Base-by-base conservation (phyloP, 1,140 invertebrate species). In the Chymomyza costata region DNA sequence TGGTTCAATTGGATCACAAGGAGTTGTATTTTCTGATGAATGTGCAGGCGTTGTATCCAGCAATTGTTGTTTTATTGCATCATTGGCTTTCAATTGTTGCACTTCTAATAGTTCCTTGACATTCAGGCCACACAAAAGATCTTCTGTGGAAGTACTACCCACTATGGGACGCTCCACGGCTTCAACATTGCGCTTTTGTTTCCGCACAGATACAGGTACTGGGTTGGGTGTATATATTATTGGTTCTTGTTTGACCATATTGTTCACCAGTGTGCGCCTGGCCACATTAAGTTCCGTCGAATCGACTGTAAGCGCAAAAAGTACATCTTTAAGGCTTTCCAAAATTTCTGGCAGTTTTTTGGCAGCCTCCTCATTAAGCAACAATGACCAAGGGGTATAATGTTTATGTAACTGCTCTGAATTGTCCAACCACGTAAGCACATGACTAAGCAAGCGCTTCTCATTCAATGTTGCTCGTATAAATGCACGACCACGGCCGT, bases 301-400 rank as follows among this genome's bases (percentile, higher is more conserved):
- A 76, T 96, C 94, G 46, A 95, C 92, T 59, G 89, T 91, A 30
- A 96, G 90, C 7, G 95, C 94, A 87, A 96, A 96, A 38, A 96
- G 86, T 61, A 96, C 93, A 30, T 93, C 92, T 32, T 90, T 90
- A 37, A 96, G 86, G 40, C 92, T 93, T 85, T 92, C 92, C 34
- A 93, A 91, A 82, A 94, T 90, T 73, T 90, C 92, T n/a, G 93
- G 92, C 38, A 96, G 81, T 83, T 93, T 89, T 47, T 89, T 90
- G 48, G 87, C 90, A 41, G 89, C 89, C 70, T 95, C 93, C 60
- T 90, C 89, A 84, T 96, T 93, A 14, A 90, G 68, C 19, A 96
- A 71, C 63, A 95, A 90, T 10, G 95, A 92, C 91, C 92, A 94
- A 13, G 91, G 88, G 71, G 94, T 92, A 84, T 95, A 96, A 86